Conservation (phyloP, 2,113 vertebrate species). For the Spilogale gracilis region DNA sequence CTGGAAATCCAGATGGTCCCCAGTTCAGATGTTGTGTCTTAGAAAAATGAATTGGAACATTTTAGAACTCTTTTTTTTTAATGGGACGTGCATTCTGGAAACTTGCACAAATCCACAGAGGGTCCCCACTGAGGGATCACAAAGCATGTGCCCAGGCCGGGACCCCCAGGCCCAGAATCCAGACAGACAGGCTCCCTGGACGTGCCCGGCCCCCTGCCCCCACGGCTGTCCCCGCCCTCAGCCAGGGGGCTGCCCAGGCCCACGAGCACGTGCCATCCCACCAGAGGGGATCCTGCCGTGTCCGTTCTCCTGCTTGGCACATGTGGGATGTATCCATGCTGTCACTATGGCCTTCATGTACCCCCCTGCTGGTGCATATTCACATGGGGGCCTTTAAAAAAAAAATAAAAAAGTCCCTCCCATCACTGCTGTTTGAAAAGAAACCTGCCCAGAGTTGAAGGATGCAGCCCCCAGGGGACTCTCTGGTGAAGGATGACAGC, state of each 20-base stretch:
- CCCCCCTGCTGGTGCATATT: accelerated
- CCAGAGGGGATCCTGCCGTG: not conserved
- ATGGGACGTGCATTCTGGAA: accelerated
- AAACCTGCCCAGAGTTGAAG: accelerated
- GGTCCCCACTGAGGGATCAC: accelerated
- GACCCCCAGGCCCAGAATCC: accelerated
- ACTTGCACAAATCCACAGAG: accelerated
- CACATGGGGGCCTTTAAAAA: not conserved
- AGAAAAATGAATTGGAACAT: conserved; percentile 14
- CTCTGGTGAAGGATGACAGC: not conserved
- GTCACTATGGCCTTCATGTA: accelerated
- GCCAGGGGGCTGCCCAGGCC: not conserved
- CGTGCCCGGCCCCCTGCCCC: accelerated
- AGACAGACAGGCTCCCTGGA: accelerated
- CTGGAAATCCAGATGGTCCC: conserved; percentile 85
- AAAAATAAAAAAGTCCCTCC: not conserved
- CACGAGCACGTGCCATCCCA: not conserved
- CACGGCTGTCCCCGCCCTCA: not conserved
- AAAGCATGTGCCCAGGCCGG: accelerated
- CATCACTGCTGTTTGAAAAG: not conserved
- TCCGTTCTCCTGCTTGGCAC: not conserved
- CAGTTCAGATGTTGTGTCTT: conserved; percentile 58
- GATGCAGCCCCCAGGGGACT: conserved; percentile 9
- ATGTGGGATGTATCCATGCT: accelerated
- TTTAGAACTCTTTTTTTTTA: not conserved